Percentiles rank a stretch among this genome's conserved stretches.
These are phyloP conservation scores for Aulostomus chinensis DNA, from an alignment of 2,797 vertebrate genomes.

Conservation along the genomic window DNA sequence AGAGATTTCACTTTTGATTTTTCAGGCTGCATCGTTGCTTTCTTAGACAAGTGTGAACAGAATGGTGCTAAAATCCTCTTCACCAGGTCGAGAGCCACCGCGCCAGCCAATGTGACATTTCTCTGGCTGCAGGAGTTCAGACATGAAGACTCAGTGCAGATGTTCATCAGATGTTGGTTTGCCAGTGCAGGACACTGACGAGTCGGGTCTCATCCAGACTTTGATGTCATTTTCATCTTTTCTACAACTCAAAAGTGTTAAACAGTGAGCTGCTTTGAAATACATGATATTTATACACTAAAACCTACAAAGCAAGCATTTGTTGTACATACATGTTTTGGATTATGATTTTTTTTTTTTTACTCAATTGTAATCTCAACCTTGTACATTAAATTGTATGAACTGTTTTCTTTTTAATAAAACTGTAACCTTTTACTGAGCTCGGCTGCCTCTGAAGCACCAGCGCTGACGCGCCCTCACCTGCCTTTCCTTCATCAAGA, in stretches of 20 bases:
- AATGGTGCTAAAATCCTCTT: too few species aligned
- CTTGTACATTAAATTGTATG: slow-evolving; percentile 62
- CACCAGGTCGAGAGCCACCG: slow-evolving; percentile 31
- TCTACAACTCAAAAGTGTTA: slow-evolving; percentile 25
- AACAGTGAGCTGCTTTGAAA: slow-evolving; percentile 30
- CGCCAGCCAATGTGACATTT: neutral
- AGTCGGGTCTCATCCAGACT: slow-evolving; percentile 30
- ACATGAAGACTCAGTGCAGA: slow-evolving; percentile 23
- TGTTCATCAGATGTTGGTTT: slow-evolving; percentile 17
- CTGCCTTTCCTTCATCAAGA: too few species aligned
- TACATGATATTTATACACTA: slow-evolving; percentile 58
- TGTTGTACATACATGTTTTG: slow-evolving; percentile 58
- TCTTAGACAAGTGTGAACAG: too few species aligned
- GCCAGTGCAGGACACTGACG: slow-evolving; percentile 76
- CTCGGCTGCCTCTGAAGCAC: neutral
- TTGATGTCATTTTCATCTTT: slow-evolving; percentile 27
- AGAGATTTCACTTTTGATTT: too few species aligned
- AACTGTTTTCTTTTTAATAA: slow-evolving; percentile 70
- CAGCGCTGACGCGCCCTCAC: neutral
- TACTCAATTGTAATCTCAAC: slow-evolving; percentile 47
- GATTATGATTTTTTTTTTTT: slow-evolving; percentile 17
- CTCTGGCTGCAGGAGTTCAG: slow-evolving; percentile 12
- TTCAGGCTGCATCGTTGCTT: too few species aligned
- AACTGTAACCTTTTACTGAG: slow-evolving; percentile 48
- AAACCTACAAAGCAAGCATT: slow-evolving; percentile 20